Evolutionary conservation across 2,113 vertebrate species (phyloP).

Genomic region (Strigops habroptila): DNA sequence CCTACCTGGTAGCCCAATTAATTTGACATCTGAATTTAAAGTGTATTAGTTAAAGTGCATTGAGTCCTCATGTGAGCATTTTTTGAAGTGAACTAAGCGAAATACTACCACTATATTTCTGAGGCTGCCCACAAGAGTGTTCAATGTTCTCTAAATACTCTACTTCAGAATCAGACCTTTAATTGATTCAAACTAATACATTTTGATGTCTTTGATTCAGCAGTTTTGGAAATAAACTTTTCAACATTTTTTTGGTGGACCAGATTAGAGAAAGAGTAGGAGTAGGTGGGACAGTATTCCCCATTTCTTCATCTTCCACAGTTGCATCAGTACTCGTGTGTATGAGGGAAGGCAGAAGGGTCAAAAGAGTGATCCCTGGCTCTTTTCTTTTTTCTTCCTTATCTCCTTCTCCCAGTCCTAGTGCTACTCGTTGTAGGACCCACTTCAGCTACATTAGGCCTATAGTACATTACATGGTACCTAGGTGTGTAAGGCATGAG

Average conservation of each 20-base stretch:
- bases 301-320: neutral
- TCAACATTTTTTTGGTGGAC: neutral
- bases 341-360: neutral
- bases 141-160: slow-evolving; percentile 25
- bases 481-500: neutral
- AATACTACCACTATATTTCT: slow-evolving; percentile 11
- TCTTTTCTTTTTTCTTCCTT: neutral
- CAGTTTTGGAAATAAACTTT: neutral
- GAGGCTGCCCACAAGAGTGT: neutral
- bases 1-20: neutral
- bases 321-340: rapidly evolving
- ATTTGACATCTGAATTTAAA: neutral
- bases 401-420: neutral
- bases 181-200: neutral
- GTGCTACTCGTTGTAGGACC: neutral
- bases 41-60: neutral
- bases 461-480: neutral
- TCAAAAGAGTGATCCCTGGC: neutral
- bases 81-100: slow-evolving; percentile 2
- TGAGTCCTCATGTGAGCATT: neutral
- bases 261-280: neutral
- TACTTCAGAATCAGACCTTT: neutral
- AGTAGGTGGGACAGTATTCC: neutral
- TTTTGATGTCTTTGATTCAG: neutral
- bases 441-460: neutral